Conservation (phyloP, 2,888 invertebrate genomes). For the Aleiodes leptofemur region DNA sequence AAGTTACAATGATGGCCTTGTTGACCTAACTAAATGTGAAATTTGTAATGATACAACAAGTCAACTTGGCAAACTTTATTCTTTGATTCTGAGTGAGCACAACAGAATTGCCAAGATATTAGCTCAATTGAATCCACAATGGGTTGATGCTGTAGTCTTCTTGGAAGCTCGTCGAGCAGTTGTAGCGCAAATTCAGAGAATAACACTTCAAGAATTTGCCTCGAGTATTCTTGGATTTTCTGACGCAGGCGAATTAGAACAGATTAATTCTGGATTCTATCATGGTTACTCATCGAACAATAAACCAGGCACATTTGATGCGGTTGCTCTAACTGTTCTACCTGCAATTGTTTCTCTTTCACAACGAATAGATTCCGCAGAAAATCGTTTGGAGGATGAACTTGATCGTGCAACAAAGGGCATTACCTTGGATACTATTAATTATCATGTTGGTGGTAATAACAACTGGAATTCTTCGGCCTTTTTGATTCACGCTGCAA, state of each 20-base stretch:
- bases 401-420: constrained; percentile 81
- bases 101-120: constrained; percentile 86
- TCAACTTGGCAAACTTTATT: constrained; percentile 84
- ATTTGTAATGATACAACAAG: constrained; percentile 78
- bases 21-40: constrained; percentile 82
- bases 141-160: constrained; percentile 87
- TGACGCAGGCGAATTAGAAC: constrained; percentile 80
- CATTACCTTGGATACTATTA: constrained; percentile 78
- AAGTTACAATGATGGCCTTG: constrained; percentile 83
- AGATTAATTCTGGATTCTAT: constrained; percentile 84
- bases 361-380: constrained; percentile 77
- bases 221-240: constrained; percentile 86
- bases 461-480: constrained; percentile 74
- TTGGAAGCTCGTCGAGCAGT: constrained; percentile 85
- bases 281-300: constrained; percentile 88
- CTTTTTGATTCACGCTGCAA: constrained; percentile 79
- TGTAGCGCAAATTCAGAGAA: constrained; percentile 88
- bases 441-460: constrained; percentile 64
- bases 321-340: constrained; percentile 85
- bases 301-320: constrained; percentile 86
- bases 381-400: constrained; percentile 79
- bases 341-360: constrained; percentile 87
- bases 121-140: constrained; percentile 84
- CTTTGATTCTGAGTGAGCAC: constrained; percentile 85
- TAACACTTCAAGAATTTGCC: constrained; percentile 89